Evolutionary conservation across 2,113 vertebrate genomes (phyloP), one percentile per base, ranked within the genome.

Genomic region (Melanotaenia duboulayi): DNA sequence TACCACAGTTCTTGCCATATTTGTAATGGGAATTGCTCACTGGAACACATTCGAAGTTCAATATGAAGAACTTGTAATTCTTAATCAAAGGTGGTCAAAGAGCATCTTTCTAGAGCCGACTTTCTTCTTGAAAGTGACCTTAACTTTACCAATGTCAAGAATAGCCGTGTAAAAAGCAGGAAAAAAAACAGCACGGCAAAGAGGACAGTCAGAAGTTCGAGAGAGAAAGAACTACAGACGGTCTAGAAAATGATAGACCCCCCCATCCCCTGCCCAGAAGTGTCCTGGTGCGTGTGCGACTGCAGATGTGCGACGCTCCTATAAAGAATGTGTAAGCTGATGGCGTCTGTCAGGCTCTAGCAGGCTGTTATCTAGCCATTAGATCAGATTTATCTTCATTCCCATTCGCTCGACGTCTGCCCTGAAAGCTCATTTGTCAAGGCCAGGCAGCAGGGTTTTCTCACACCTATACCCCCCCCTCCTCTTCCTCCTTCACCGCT

Each of bases 401-500:
- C 84, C 76, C 77, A 61, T 93, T 92, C 72, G 68, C 84, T 62
- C 76, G 84, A 86, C 87, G 78, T 91, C 64, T 84, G 87, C 84
- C 85, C 78, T 81, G 87, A 93, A 92, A 93, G 82, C 92, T 92
- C 86, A 91, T 95, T 95, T 94, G 93, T 94, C 92, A 90, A 92
- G 86, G 86, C 87, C 91, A 91, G 92, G 81, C 89, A 79, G 84
- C 82, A 52, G 85, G 75, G 57, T 86, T 92, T 83, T 90, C 46
- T 82, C 87, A 65, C 91, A 69, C 93, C 89, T 87, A 78, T 79
- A 90, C 83, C 67, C 59, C 77, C 62, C 57, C 57, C 19, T 25
- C 39, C 19, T 8, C 44, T 44, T 10, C 35, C 72, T 7, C 25
- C 37, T 40, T 24, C 62, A 35, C 61, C 67, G n/a, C 50, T 70